These are phyloP conservation scores for Toxotes chatareus DNA, from an alignment of 2,113 vertebrate species.

Conservation along the genomic window DNA sequence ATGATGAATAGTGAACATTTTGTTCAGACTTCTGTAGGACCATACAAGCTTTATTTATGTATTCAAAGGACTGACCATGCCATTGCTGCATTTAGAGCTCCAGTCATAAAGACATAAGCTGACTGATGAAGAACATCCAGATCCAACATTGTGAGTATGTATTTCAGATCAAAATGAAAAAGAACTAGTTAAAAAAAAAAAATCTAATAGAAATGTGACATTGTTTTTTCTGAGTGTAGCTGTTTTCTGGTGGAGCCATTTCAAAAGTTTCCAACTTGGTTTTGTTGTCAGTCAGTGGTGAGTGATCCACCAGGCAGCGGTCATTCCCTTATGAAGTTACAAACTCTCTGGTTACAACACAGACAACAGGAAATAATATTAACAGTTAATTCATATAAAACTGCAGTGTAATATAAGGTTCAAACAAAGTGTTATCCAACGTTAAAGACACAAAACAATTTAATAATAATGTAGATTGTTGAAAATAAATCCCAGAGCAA, in stretches of 20 bases:
- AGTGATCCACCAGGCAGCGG: background rate
- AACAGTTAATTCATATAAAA: background rate
- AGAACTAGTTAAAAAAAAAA: background rate
- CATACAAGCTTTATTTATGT: background rate
- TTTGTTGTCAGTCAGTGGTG: background rate
- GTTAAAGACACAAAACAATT: background rate
- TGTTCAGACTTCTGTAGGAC: background rate
- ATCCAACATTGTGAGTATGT: background rate
- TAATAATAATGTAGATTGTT: background rate
- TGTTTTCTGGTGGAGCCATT: background rate
- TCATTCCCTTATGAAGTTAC: background rate
- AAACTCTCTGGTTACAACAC: rapidly evolving
- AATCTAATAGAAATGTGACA: background rate
- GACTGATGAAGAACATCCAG: background rate
- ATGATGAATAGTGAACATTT: background rate
- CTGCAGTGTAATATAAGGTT: background rate
- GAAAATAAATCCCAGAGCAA: background rate
- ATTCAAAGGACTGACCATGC: background rate
- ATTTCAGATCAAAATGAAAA: background rate
- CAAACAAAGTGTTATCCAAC: background rate
- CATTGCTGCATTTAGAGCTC: background rate
- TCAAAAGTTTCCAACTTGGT: background rate
- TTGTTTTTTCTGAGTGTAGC: background rate
- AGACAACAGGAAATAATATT: background rate
- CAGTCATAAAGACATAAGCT: background rate